Base-by-base conservation (phyloP, 2,888 invertebrate genomes). In the Oxycera nigricornis region DNA sequence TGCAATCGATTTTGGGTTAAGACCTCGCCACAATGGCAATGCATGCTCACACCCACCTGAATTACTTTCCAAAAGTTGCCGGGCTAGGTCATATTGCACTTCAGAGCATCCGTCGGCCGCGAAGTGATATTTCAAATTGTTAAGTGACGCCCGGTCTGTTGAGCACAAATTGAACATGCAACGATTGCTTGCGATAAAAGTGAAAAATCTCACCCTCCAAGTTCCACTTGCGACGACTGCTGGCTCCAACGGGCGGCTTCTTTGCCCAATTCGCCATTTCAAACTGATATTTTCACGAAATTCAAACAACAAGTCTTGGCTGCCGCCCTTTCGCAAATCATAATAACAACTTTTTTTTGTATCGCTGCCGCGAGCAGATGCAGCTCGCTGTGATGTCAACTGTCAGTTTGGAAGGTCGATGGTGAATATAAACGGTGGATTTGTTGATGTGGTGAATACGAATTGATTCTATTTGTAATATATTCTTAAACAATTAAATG, bases 101-200 rank as follows among this genome's bases (percentile, higher is more conserved):
- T 95, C 95, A 0, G 94, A 92, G 83, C 94, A 95, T 7, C 95
- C 95, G 85, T 95, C 95, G 81, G 94, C 93, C 0, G 95, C 95
- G 77, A 95, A 86, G 81, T 94, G 93, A 81, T 89, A 87, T 80
- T 86, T 85, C 0, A 86, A 79, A 76, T 86, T 84, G 76, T 85
- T 84, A n/a, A 86, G 78, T 3, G 86, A 86, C 1, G 82, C 82
- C 14, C 84, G 83, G 79, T 85, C 85, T 85, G 73, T 57, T 76
- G 41, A 74, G n/a, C n/a, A n/a, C n/a, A n/a, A n/a, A n/a, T n/a
- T n/a, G n/a, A n/a, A n/a, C n/a, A 20, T 11, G 24, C 14, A 11
- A 67, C 73, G 59, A 28, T 73, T 62, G 67, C 41, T 52, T 20
- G n/a, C 46, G 72, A 73, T 24, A 62, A 30, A 65, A 4, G 41